Conservation (phyloP, 2,888 invertebrate genomes). For the Geotrupes spiniger region DNA sequence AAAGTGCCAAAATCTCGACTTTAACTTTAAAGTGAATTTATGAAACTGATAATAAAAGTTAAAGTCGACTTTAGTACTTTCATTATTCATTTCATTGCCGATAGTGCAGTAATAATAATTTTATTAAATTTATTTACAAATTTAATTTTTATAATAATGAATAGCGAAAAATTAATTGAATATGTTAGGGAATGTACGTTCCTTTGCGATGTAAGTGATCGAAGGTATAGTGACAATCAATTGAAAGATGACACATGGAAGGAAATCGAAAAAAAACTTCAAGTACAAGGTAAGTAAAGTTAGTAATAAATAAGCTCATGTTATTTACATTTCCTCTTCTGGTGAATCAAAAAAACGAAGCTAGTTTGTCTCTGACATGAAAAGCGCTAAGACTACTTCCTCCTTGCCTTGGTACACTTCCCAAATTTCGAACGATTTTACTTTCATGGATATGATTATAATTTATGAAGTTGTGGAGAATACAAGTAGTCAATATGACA, state of each 20-base stretch:
- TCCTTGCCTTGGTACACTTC: slow-evolving; percentile 3
- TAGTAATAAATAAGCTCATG: not conserved
- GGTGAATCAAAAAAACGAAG: slow-evolving; percentile 3
- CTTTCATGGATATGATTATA: slow-evolving; percentile 11
- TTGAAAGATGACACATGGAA: slow-evolving; percentile 11
- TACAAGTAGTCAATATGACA: slow-evolving; percentile 16
- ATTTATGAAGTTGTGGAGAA: slow-evolving; percentile 15
- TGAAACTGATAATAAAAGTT: too few species aligned
- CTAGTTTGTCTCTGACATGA: slow-evolving; percentile 5
- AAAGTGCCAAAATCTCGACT: too few species aligned
- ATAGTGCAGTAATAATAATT: too few species aligned
- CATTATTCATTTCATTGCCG: too few species aligned
- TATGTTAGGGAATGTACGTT: slow-evolving; percentile 4
- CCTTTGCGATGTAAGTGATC: slow-evolving; percentile 11
- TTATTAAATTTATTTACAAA: too few species aligned
- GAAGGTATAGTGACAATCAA: slow-evolving; percentile 14
- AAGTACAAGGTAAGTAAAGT: slow-evolving; percentile 11
- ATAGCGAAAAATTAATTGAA: too few species aligned
- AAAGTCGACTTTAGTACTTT: too few species aligned
- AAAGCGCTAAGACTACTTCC: slow-evolving; percentile 3
- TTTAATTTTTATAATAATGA: too few species aligned
- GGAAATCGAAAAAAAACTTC: slow-evolving; percentile 12
- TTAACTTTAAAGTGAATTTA: too few species aligned
- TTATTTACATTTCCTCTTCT: slow-evolving; percentile 4
- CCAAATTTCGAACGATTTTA: slow-evolving; percentile 2